Percentiles rank a stretch among this genome's conserved stretches.
Conservation (phyloP, 1,140 invertebrate species). For the Drosophila lini region DNA sequence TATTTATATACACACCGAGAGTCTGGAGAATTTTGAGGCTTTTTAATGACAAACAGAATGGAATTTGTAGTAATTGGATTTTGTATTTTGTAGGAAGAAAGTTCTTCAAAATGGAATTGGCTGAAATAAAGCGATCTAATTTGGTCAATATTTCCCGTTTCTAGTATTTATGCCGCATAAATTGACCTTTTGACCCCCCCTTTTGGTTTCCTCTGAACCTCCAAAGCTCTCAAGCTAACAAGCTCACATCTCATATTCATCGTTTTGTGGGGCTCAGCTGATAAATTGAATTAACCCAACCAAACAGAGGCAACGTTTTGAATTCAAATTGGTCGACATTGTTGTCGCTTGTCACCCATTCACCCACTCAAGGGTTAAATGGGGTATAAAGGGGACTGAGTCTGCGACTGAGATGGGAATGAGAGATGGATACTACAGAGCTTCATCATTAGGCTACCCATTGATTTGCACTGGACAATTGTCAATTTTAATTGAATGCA, state of each 20-base stretch:
- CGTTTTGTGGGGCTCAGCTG: slow-evolving; percentile 43
- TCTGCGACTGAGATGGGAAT: neutral
- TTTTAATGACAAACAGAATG: slow-evolving; percentile 32
- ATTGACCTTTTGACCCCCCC: slow-evolving; percentile 56
- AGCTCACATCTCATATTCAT: slow-evolving; percentile 47
- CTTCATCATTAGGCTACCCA: slow-evolving; percentile 34
- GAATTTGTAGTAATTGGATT: slow-evolving; percentile 36
- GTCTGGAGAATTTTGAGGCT: slow-evolving; percentile 24
- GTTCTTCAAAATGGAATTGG: slow-evolving; percentile 14
- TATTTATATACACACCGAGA: neutral
- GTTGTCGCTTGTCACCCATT: slow-evolving; percentile 43
- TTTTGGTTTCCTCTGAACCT: slow-evolving; percentile 6
- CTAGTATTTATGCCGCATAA: slow-evolving; percentile 59
- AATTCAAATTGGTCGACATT: slow-evolving; percentile 59
- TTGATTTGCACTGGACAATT: slow-evolving; percentile 51
- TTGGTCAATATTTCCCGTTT: slow-evolving; percentile 45
- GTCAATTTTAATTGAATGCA: slow-evolving; percentile 68
- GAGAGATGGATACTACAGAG: slow-evolving; percentile 10
- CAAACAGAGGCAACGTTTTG: slow-evolving; percentile 57
- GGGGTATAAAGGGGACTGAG: slow-evolving; percentile 4
- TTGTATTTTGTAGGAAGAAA: slow-evolving; percentile 5
- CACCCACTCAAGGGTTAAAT: slow-evolving; percentile 48
- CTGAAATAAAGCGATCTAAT: slow-evolving; percentile 29
- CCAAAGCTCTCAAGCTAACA: slow-evolving; percentile 25
- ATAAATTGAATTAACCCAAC: slow-evolving; percentile 78